Evolutionary conservation across 2,113 vertebrate genomes (phyloP), one percentile per base, ranked within the genome.

Genomic region (Osmerus eperlanus): DNA sequence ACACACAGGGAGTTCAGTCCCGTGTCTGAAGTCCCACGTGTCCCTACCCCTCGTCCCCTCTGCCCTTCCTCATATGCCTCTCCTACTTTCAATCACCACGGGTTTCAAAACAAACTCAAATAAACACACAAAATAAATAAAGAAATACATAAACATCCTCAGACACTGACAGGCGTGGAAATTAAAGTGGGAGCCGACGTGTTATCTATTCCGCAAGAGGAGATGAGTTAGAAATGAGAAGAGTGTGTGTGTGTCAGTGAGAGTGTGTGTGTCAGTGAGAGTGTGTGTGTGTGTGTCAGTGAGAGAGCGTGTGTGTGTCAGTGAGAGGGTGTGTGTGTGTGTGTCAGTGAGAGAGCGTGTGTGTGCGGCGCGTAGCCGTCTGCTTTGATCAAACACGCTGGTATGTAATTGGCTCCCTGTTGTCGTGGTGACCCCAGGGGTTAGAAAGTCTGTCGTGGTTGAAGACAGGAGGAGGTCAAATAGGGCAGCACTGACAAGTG

Each of bases 381-480:
- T 82, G 83, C 77, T 89, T 87, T 86, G 88, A 90, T 90, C 88
- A 89, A 87, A 89, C 84, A 90, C 78, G 82, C 85, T 84, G 80
- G 85, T 89, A 85, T 89, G 89, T 91, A 91, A 92, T 92, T 92
- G 91, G 85, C 84, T 90, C 82, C 86, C 86, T 47, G 81, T 89
- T 78, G 84, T 83, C 59, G 62, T 69, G 67, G 75, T 87, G 85
- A 90, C 86, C 90, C 86, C 83, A 78, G 85, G 68, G 80, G 88
- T 83, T 80, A 83, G 81, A 86, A 87, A 88, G 84, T 87, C 85
- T 86, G 84, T 86, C 73, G 76, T 81, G 70, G 79, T 73, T 77
- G 83, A 86, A 83, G 88, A 88, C 83, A 78, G 84, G 85, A 90
- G 72, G 89, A 86, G 87, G 89, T 87, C 83, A 65, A 18, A 19